Evolutionary conservation across 2,888 invertebrate genomes (phyloP), one percentile per base, ranked within the genome.

Genomic region (Scrobipalpa costella): DNA sequence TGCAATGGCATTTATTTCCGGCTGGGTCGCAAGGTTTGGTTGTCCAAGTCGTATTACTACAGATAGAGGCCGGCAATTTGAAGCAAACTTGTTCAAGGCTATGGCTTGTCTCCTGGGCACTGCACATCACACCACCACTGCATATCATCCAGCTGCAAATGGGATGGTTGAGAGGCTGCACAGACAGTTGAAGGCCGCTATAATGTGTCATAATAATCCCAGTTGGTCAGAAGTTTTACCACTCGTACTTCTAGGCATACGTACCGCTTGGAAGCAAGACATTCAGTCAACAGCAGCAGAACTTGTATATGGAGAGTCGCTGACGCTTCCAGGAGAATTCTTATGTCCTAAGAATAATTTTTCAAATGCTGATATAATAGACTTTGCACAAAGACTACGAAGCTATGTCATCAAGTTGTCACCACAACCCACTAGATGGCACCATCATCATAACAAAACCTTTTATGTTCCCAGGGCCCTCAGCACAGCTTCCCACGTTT

Each of bases 1-100:
- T 13, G 78, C 79, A 2, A 38, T 49, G n/a, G 73, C 76, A 9
- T 73, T 90, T 7, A 1, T 70, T 0, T 62, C 63, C 7, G 64
- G 66, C 0, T 76, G 76, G 76, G 68, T 75, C 7, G 40, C 71
- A 1, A 63, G 75, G 2, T 73, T 73, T 50, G 75, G 73, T 7
- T 71, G 71, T 36, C 75, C 75, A 0, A 36, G 44, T 49, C 63
- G 57, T 3, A 79, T 79, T 2, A 84, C 81, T 57, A 78, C 80
- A n/a, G 75, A 83, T 27, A 81, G 81, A 55, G 83, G 86, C 40
- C 57, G 80, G 0, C 82, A 85, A 68, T 61, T 61, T n/a, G 61
- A 61, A n/a, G 36, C 44, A 13, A 15, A 59, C 17, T 1, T 44
- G 21, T 59, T 59, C 44, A 59, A 19, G n/a, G 19, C 44, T 11